Evolutionary conservation across 2,797 vertebrate genomes (phyloP).

Genomic region (Phrynocephalus vlangalii): DNA sequence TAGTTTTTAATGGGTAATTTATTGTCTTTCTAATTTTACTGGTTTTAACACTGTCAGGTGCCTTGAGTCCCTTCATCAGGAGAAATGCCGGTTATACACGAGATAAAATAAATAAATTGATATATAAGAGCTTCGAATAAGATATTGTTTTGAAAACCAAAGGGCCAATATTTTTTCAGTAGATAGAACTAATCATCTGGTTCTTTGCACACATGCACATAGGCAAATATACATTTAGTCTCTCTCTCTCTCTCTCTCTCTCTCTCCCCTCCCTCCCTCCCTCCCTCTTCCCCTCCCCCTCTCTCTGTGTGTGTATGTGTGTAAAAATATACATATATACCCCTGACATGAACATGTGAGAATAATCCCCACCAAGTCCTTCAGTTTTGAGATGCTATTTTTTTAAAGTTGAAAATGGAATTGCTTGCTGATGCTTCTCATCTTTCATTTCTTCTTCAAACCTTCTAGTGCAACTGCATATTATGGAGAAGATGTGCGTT

Average conservation of each 20-base stretch:
- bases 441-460: neutral
- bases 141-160: neutral
- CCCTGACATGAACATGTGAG: neutral
- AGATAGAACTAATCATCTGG: neutral
- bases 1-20: too few relatives aligned
- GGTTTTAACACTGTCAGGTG: too few relatives aligned
- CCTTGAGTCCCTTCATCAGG: too few relatives aligned
- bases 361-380: neutral
- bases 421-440: neutral
- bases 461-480: neutral
- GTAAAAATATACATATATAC: neutral
- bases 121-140: neutral
- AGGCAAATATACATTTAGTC: too few relatives aligned
- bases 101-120: too few relatives aligned
- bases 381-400: neutral
- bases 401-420: conserved; percentile 4
- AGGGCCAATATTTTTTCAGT: neutral
- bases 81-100: too few relatives aligned
- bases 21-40: too few relatives aligned
- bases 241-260: too few relatives aligned
- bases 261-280: too few relatives aligned
- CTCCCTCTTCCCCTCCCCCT: too few relatives aligned
- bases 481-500: neutral
- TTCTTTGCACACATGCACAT: neutral
- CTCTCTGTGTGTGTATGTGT: too few relatives aligned